Evolutionary conservation across 2,888 invertebrate genomes (phyloP), one percentile per base, ranked within the genome.

Genomic region (Diarsia mendica): DNA sequence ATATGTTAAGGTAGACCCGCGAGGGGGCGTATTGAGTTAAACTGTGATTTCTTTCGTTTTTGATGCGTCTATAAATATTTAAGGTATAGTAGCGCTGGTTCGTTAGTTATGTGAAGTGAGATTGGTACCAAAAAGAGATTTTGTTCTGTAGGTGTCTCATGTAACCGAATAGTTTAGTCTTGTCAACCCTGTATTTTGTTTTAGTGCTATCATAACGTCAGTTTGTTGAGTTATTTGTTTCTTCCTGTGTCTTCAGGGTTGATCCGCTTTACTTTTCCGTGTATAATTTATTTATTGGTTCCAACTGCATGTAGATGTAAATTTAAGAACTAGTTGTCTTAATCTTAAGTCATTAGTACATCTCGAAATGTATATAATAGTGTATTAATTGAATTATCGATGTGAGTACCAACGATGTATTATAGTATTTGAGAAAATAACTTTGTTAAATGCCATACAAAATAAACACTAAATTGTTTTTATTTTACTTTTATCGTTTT

Each of bases 121-220:
- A 96, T 94, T 93, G 92, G 93, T 95, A 96, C 96, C 96, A 96
- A 96, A 96, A 96, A 96, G 94, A 95, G 95, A 96, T 96, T 95
- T 94, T 93, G 92, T 92, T 92, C 91, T 93, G 94, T 92, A 89
- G 91, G 90, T 93, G 93, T 91, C 91, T 90, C 91, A 88, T 91
- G 89, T 93, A 95, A 93, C 89, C 87, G 85, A 89, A 88, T 93
- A 92, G 86, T 92, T 91, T 91, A 89, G 90, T 88, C 84, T 84
- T 80, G 86, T 82, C 89, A 88, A 87, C 89, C 88, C 84, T 83
- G 80, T 83, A 72, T 75, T 90, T 89, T 88, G 90, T 93, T 91
- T 92, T 91, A 90, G 84, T 89, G 83, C 89, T 90, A 87, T 88
- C 88, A 66, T 76, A 83, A 72, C 80, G 83, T 88, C 89, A 64